These are phyloP conservation scores for Anableps anableps DNA, from an alignment of 2,797 vertebrate genomes.

Conservation along the genomic window DNA sequence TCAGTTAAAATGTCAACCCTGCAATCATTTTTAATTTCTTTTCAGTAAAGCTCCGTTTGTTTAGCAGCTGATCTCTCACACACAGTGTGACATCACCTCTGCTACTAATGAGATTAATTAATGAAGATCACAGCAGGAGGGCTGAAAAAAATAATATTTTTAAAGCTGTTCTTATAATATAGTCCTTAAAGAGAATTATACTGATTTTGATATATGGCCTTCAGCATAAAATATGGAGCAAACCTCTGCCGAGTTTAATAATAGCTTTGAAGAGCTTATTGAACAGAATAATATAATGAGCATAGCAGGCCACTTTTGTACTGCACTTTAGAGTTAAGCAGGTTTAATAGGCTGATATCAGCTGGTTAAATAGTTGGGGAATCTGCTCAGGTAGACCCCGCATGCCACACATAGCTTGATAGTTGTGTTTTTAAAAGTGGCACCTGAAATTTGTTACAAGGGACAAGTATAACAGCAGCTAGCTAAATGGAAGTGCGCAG, in stretches of 20 bases:
- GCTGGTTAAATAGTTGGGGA: no score
- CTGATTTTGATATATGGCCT: neutral
- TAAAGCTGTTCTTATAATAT: neutral
- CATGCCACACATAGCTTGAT: neutral
- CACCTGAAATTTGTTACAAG: neutral
- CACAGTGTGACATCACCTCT: neutral
- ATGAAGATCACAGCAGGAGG: neutral
- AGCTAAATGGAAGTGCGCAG: neutral
- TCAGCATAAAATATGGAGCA: neutral
- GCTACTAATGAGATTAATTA: neutral
- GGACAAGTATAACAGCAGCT: neutral
- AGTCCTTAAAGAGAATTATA: neutral
- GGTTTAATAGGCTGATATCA: no score
- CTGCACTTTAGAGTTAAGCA: neutral
- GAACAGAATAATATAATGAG: neutral
- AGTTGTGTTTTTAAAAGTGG: neutral
- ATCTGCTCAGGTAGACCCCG: no score
- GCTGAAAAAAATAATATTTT: neutral
- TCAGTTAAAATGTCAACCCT: neutral
- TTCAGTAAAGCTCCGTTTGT: neutral
- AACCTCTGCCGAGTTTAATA: neutral
- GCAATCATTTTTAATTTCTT: neutral
- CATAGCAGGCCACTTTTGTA: neutral
- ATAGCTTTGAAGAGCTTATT: neutral
- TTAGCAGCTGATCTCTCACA: neutral